Percentiles rank a stretch among this genome's conserved stretches.
Evolutionary conservation across 2,113 vertebrate species (phyloP).

Genomic region (Callochromis pleurospilus): DNA sequence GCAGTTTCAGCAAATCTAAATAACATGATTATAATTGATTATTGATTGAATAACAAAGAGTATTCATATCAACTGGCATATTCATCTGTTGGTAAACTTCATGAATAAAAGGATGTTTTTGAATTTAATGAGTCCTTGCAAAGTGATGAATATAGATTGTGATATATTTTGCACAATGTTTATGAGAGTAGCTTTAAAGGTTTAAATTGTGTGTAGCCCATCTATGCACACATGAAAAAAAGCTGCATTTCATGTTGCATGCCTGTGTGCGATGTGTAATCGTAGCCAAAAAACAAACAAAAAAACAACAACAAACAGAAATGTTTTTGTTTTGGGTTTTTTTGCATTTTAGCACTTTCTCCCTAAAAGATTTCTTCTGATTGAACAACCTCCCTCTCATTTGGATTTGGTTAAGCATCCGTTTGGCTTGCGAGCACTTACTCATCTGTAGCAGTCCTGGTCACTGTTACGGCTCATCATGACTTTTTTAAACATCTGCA

Average conservation of each 20-base stretch:
- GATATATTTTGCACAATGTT: background rate
- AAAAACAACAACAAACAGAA: background rate
- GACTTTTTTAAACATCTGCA: background rate
- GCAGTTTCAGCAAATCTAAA: background rate
- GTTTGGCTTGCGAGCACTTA: background rate
- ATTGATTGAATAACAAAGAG: background rate
- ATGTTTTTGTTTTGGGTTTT: rapidly evolving
- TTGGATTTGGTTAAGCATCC: background rate
- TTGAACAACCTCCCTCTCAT: background rate
- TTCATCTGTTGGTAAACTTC: background rate
- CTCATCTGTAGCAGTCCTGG: background rate
- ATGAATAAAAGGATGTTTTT: background rate
- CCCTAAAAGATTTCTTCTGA: background rate
- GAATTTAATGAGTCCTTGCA: background rate
- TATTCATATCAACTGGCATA: background rate
- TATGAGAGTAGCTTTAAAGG: background rate
- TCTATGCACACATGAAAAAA: background rate
- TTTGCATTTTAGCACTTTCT: background rate
- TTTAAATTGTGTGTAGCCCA: background rate
- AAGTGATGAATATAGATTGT: background rate
- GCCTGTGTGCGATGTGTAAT: background rate
- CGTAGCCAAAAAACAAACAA: background rate
- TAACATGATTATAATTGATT: background rate
- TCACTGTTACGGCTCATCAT: background rate
- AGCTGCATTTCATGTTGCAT: background rate